Base-by-base conservation (phyloP, 2,888 invertebrate species). In the Lepidocyrtoides sp. region DNA sequence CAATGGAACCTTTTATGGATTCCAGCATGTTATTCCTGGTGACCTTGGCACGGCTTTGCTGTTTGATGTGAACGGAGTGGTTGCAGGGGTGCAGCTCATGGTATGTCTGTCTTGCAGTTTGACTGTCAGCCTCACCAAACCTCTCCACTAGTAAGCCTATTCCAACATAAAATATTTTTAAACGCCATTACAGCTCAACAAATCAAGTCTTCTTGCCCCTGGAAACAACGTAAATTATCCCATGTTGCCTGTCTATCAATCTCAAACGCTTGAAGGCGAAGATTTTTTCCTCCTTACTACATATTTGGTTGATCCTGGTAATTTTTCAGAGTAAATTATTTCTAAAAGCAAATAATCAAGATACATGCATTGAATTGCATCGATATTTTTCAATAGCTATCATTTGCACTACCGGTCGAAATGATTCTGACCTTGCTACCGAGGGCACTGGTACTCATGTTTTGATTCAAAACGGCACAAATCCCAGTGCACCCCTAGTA, bases 271-370 rank as follows among this genome's bases (percentile, higher is more conserved):
- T 36, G 77, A 82, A 4, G 85, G 85, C 2, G 83, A 69, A 5
- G 85, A 88, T 23, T 93, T 85, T 60, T 92, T 92, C 17, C 72
- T 92, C 4, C 54, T 92, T 5, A 94, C 94, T 10, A 84, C 86
- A 3, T 94, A 94, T 72, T 93, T 94, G 54, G 91, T 93, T 8
- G 66, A 88, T 0, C 94, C 94, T 85, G 82, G 93, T 93, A 89
- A 48, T 2, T 12, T n/a, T n/a, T n/a, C n/a, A n/a, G n/a, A 17
- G 2, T 41, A 41, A 7, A 69, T 69, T 17, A n/a, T n/a, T n/a
- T n/a, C n/a, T n/a, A n/a, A n/a, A n/a, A n/a, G n/a, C n/a, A n/a
- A n/a, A n/a, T n/a, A n/a, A n/a, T n/a, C n/a, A n/a, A n/a, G n/a
- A n/a, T n/a, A n/a, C n/a, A n/a, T n/a, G n/a, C n/a, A n/a, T n/a